Base-by-base conservation (phyloP, 2,797 vertebrate species). In the Typhlichthys eigenmanni region DNA sequence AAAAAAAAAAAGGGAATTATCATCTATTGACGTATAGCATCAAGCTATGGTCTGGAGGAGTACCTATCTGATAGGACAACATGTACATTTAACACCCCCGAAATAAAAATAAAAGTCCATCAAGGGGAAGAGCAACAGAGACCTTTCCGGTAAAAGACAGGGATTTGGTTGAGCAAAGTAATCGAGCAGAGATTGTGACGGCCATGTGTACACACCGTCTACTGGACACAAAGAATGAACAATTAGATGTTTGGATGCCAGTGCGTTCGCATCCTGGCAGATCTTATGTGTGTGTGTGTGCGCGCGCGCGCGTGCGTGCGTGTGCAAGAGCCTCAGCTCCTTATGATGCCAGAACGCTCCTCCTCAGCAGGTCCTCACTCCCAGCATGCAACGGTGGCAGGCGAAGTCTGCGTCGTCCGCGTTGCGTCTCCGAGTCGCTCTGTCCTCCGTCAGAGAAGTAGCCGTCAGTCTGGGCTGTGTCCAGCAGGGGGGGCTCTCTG, bases 391-490 rank as follows among this genome's bases (percentile, higher is more conserved):
- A 86, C 85, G 92, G 92, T 0, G 89, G 84, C 73, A 93, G 87
- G 79, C 90, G 94, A 0, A 93, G 88, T 82, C 93, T 92, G 62
- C 86, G 87, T 50, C 91, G 58, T 45, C 91, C 68, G 1, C 93
- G 69, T 71, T 92, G 94, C 0, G 82, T 83, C 5, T 96, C 95
- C 0, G 91, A 92, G 85, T 96, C 94, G 55, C 95, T 97, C 91
- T 95, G 95, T 88, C 98, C 96, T 0, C 91, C 95, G 0, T 98
- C 96, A 0, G 95, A 95, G 89, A 95, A 98, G 89, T 96, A 98
- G 60, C 95, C 94, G 24, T 97, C 95, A 43, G 94, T 94, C 85
- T 95, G 95, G 0, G 91, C 75, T 58, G 91, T 60, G 46, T 94
- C 93, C 68, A 94, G 92, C 17, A 89, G 84, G 51, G 93, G 71